Conservation (phyloP, 2,113 vertebrate genomes). For the Pseudorectes ferrugineus region DNA sequence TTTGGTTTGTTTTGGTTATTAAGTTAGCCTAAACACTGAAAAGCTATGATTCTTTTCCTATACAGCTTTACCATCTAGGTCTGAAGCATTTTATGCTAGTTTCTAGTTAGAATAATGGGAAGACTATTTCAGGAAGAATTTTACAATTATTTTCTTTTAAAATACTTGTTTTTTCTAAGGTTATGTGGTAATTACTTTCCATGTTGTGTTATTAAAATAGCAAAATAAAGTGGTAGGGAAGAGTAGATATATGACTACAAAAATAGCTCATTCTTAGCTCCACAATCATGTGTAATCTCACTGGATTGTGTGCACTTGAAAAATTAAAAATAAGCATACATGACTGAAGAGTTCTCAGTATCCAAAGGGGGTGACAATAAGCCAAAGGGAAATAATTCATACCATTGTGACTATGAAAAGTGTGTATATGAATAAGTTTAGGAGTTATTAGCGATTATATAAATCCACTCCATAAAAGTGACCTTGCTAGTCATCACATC, state of each 20-base stretch:
- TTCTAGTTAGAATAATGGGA: background rate
- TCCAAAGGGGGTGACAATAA: background rate
- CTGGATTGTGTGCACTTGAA: background rate
- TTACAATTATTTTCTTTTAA: background rate
- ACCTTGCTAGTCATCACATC: background rate
- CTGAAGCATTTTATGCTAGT: background rate
- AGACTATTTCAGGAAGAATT: background rate
- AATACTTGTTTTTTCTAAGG: background rate
- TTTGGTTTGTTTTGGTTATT: background rate
- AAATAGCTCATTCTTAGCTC: background rate
- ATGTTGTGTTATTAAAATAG: background rate
- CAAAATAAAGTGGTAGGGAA: background rate
- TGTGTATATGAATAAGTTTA: background rate
- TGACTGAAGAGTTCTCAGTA: background rate
- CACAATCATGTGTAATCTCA: background rate
- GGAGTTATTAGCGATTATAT: background rate
- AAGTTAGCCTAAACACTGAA: background rate
- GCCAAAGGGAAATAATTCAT: background rate
- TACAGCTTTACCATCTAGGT: background rate
- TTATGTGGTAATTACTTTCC: background rate
- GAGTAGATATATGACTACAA: background rate
- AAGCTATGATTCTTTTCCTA: background rate
- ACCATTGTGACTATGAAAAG: background rate
- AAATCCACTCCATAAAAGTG: background rate
- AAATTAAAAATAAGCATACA: background rate